Base-by-base conservation (phyloP, 2,113 vertebrate species). In the Nestor notabilis region DNA sequence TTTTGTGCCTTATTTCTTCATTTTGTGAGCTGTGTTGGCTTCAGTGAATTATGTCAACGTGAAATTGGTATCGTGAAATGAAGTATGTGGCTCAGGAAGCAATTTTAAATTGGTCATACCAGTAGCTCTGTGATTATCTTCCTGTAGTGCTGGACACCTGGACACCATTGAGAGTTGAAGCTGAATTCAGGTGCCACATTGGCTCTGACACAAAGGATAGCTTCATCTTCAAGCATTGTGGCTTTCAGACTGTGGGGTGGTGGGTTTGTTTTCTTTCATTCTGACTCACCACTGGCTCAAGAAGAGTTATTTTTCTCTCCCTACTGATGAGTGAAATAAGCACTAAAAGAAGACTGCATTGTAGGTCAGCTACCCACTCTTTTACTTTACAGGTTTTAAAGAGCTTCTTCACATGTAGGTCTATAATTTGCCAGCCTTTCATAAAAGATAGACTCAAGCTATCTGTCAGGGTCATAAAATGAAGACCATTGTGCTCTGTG, bases 351-450 rank as follows among this genome's bases (percentile, higher is more conserved):
- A 78, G 44, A 21, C 17, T 24, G 64, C 44, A 17, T 47, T 70
- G 66, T 37, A 65, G 91, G 93, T 86, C 83, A 70, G 46, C 58
- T 83, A 11, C 70, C 74, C 2, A 6, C 84, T 85, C 64, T 72
- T 90, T 72, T 88, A n/a, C 77, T 77, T 79, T 69, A 44, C 77
- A 53, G 70, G 43, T 94, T 92, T 93, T 68, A 78, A 94, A 96
- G 44, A 64, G 39, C 72, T 83, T 85, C 46, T 92, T 90, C 90
- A 53, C 53, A 63, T 5, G 9, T 7, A 80, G 66, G 72, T 94
- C 70, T 82, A 43, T 83, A 91, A 74, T 93, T 90, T 91, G 35
- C 25, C 46, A 93, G 89, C 50, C 86, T 95, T 92, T 93, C 66
- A 23, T 21, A 35, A 76, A 77, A 53, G 55, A 27, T 37, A 49